Base-by-base conservation (phyloP, 2,888 invertebrate genomes). In the Apamea crenata region DNA sequence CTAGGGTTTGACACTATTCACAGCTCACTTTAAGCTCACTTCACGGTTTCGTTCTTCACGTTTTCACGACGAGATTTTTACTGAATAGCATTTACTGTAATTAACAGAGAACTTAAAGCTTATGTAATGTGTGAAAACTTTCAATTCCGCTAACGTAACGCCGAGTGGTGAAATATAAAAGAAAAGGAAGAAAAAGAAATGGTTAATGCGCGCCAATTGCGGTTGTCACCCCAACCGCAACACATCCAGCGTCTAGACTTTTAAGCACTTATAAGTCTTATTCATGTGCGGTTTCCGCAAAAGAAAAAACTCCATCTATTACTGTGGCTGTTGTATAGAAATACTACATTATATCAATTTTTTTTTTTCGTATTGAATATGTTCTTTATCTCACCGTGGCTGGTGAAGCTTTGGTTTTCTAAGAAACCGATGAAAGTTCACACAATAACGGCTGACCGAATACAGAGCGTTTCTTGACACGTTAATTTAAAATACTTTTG, bases 221-320 rank as follows among this genome's bases (percentile, higher is more conserved):
- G 82, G 87, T 80, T 87, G 77, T 80, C 82, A 80, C 77, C 85
- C 73, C 77, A 63, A 50, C 85, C 82, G 40, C 81, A 78, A 82
- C 82, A 80, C 63, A 77, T 80, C 44, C 85, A 85, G 40, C 61
- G 77, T 82, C 88, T 84, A 82, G 80, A 89, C 87, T 80, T 84
- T 84, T 70, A 77, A 77, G 72, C 68, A 80, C 77, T 79, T 84
- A 80, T 77, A 70, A 80, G 79, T 72, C 71, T 72, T 78, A 77
- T 73, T 66, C 70, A 82, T 75, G 82, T 82, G 71, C 44, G 76
- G 71, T 86, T 83, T 82, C 76, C 83, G 82, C 36, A 71, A 53
- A 50, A 18, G 47, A 84, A 80, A 81, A 47, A 0, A 47, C 16
- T 70, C 50, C 32, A 66, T 66, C 32, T 66, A 59, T 68, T 80